Conservation (phyloP, 1,140 invertebrate species). For the Neocloeon triangulifer region DNA sequence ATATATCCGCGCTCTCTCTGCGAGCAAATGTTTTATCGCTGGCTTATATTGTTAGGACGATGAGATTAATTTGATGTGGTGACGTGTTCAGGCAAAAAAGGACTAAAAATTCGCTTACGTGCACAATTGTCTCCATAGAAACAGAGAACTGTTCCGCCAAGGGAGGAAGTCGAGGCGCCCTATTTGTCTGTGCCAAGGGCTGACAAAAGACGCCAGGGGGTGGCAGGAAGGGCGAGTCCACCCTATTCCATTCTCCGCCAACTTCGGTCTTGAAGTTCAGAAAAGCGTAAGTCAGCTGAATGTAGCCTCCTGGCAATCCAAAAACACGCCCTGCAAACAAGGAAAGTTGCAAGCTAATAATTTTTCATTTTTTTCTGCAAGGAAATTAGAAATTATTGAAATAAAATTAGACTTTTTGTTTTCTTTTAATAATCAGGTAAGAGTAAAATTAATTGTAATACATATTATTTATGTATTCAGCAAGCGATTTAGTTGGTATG, state of each 20-base stretch:
- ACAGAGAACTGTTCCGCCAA: conserved; percentile 12
- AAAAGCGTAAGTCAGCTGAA: conserved; percentile 9
- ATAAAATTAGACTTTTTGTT: too few species aligned
- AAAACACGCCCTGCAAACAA: conserved; percentile 9
- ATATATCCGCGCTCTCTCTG: background rate
- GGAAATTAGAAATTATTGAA: too few species aligned
- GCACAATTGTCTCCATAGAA: conserved; percentile 12
- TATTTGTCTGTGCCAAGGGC: conserved; percentile 2
- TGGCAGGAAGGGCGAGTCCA: conserved; percentile 4
- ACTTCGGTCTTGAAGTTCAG: conserved; percentile 3
- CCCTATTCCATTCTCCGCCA: conserved; percentile 6
- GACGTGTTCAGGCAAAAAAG: background rate
- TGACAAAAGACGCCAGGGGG: conserved; percentile 11
- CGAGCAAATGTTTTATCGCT: background rate
- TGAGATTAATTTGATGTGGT: background rate
- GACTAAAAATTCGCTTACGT: conserved; percentile 7
- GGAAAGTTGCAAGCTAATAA: too few species aligned
- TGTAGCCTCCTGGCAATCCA: conserved; percentile 6
- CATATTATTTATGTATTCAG: too few species aligned
- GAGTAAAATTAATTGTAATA: too few species aligned
- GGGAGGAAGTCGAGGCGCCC: conserved; percentile 9
- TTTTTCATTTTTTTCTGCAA: too few species aligned
- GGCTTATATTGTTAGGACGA: background rate
- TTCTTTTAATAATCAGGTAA: too few species aligned
- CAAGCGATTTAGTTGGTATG: too few species aligned